Conservation (phyloP, 2,113 vertebrate species). For the Aldabrachelys gigantea region DNA sequence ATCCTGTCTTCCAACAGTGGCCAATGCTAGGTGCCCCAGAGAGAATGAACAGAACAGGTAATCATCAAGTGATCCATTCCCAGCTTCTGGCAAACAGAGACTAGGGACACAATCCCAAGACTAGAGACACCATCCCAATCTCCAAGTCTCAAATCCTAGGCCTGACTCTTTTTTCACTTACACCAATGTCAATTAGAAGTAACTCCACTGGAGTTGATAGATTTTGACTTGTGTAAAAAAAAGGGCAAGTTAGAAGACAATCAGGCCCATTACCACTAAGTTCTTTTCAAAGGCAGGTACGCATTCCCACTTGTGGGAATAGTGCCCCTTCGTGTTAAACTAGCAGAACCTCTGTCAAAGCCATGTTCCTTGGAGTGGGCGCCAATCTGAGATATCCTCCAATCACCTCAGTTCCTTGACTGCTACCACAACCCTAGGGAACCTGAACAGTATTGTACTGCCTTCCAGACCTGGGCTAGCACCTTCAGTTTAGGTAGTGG, state of each 20-base stretch:
- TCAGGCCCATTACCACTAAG: background rate
- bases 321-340: background rate
- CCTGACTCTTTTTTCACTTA: background rate
- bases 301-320: background rate
- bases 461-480: too few species aligned
- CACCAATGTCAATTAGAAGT: background rate
- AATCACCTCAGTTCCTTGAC: background rate
- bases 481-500: background rate
- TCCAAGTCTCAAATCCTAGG: background rate
- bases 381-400: background rate
- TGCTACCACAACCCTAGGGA: background rate
- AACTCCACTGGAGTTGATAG: background rate
- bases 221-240: background rate
- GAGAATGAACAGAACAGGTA: too few species aligned
- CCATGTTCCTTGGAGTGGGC: background rate
- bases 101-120: too few species aligned
- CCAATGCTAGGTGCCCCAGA: too few species aligned
- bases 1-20: too few species aligned
- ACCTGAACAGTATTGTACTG: background rate
- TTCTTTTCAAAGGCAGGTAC: too few species aligned
- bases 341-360: background rate
- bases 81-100: too few species aligned
- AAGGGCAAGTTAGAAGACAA: background rate
- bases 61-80: too few species aligned
- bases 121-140: too few species aligned